These are phyloP conservation scores for Heliconius melpomene DNA, from an alignment of 1,140 invertebrate species.

Conservation along the genomic window DNA sequence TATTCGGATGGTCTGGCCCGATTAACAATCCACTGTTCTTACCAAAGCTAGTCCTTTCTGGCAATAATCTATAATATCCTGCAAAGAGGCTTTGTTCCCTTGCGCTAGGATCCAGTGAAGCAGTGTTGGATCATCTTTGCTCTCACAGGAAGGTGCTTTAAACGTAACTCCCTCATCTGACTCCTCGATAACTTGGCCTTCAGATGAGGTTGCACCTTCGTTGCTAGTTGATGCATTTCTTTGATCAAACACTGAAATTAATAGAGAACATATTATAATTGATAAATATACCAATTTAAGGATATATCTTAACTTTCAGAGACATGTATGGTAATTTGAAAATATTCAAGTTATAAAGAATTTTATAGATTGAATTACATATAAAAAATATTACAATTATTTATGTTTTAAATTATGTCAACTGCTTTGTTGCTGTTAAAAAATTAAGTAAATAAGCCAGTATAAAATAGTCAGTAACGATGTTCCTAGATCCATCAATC, in stretches of 20 bases:
- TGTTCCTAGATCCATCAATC: not conserved
- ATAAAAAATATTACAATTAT: not conserved
- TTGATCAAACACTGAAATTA: slow-evolving; percentile 64
- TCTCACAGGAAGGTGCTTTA: slow-evolving; percentile 59
- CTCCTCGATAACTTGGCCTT: slow-evolving; percentile 51
- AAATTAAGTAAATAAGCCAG: not conserved
- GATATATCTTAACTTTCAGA: too few species aligned
- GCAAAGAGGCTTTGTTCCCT: slow-evolving; percentile 89
- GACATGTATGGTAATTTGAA: too few species aligned
- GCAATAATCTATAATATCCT: slow-evolving; percentile 90
- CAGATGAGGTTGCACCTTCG: slow-evolving; percentile 49
- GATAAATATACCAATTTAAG: not conserved
- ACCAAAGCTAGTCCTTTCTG: slow-evolving; percentile 85
- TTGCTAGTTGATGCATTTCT: slow-evolving; percentile 59
- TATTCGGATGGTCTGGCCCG: too few species aligned
- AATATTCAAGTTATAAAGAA: not conserved
- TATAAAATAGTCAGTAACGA: not conserved
- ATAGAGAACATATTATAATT: not conserved
- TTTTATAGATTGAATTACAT: not conserved
- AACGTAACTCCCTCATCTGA: slow-evolving; percentile 64
- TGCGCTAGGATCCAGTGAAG: slow-evolving; percentile 92
- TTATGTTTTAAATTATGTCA: not conserved
- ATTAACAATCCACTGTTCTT: slow-evolving; percentile 28
- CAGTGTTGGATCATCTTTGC: slow-evolving; percentile 81
- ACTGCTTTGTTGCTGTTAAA: not conserved